phyloP scores from a whole-genome alignment of 2,797 vertebrate genomes.

The Coreius guichenoti region DNA sequence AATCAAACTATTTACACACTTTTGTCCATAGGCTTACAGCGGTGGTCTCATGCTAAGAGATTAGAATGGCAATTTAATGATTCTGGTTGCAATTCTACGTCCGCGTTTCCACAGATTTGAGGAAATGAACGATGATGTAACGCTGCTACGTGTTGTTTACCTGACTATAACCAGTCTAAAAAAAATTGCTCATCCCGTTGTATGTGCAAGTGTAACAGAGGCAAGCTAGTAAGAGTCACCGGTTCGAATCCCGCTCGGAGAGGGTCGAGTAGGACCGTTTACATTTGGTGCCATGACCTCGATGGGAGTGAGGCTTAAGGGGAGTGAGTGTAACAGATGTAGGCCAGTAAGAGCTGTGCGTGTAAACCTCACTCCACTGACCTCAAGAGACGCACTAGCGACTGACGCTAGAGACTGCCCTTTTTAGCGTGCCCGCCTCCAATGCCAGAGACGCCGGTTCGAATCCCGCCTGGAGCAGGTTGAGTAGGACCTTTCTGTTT shows the following conservation, averaged over 20 bases:
- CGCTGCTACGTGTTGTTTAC: too few species aligned
- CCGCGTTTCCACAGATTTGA: not conserved
- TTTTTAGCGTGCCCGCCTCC: not conserved
- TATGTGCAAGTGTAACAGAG: not conserved
- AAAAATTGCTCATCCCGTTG: not conserved
- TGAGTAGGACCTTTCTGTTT: not conserved
- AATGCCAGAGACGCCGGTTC: not conserved
- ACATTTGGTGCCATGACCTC: not conserved
- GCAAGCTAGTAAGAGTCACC: not conserved
- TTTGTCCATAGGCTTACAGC: not conserved
- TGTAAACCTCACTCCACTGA: not conserved
- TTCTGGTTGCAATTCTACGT: not conserved
- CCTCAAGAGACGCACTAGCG: not conserved
- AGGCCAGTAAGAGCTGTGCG: not conserved
- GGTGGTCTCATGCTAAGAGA: not conserved
- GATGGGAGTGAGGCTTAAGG: not conserved
- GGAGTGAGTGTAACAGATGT: not conserved
- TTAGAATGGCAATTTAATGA: not conserved
- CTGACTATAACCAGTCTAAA: not conserved
- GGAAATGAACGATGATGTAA: not conserved
- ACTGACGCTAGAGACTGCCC: not conserved
- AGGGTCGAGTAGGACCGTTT: not conserved
- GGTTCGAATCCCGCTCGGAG: not conserved
- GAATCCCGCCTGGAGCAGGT: not conserved
- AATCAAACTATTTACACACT: slow-evolving; percentile 68